Base-by-base conservation (phyloP, 2,797 vertebrate species). In the Macrochelys suwanniensis region DNA sequence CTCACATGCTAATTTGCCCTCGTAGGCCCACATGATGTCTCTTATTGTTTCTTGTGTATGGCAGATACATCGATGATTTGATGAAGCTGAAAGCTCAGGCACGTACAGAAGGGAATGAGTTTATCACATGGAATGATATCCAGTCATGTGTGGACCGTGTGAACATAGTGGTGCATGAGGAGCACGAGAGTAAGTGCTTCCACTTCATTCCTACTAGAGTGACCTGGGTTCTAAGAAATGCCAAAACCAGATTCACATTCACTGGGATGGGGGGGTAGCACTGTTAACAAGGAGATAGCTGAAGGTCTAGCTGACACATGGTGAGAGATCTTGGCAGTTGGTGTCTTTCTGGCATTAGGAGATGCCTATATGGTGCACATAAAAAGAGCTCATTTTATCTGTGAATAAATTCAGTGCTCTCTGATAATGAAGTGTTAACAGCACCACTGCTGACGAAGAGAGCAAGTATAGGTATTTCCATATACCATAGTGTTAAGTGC, bases 41-140 rank as follows among this genome's bases (percentile, higher is more conserved):
- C 6, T 82, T 61, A 11, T 79, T 90, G n/a, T 13, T 68, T 90
- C 10, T 94, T 93, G 68, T 93, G 78, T 54, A 9, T 57, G 89
- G 74, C 98, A 99, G 99, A 95, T 99, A 99, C n/a, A 97, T 99
- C 1, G 99, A 99, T 59, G 99, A 99, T 82, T 95, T 99, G 98
- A 98, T 99, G 98, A 99, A 98, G 84, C 97, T 99, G 42, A 99
- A 99, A 97, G 98, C 98, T 12, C 98, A 98, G 68, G 98, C 98
- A 5, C 97, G 94, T 61, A 98, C 98, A 51, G 98, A 99, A 53
- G 98, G 98, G 53, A 97, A 91, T 17, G 98, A 99, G 51, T 99
- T 99, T 82, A 97, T 99, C 89, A 99, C 99, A 0, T 99, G 99
- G 99, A 99, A 99, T 42, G 99, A 99, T 98, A 99, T 99, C 92